phyloP scores from a whole-genome alignment of 2,888 invertebrate species.

The Chironomus tentans region DNA sequence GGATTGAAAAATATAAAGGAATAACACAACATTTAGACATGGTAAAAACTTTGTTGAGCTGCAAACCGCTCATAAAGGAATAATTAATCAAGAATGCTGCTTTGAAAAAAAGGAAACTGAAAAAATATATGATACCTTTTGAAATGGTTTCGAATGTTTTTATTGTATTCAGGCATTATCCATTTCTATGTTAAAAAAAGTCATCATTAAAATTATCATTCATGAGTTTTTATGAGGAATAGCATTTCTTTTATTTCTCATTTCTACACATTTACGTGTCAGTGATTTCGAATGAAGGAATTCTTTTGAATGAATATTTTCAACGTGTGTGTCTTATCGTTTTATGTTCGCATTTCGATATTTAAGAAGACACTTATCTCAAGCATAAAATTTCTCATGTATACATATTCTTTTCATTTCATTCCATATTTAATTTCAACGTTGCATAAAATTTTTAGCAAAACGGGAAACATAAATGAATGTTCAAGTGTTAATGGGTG shows the following conservation, averaged over 20 bases:
- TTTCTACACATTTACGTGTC: background rate
- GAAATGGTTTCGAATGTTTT: too few species aligned
- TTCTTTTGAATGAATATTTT: background rate
- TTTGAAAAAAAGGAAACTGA: too few species aligned
- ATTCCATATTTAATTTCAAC: background rate
- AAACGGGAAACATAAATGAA: too few species aligned
- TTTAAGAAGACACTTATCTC: background rate
- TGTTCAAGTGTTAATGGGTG: too few species aligned
- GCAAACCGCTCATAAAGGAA: too few species aligned
- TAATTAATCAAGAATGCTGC: too few species aligned
- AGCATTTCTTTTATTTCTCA: background rate
- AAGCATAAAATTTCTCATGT: background rate
- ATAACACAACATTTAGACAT: too few species aligned
- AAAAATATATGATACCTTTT: too few species aligned
- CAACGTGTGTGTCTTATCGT: background rate
- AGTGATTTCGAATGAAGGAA: conserved; percentile 5
- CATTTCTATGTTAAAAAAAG: background rate
- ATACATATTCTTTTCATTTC: background rate
- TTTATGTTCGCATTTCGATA: background rate
- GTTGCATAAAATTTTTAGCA: too few species aligned
- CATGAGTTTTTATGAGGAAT: background rate
- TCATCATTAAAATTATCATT: conserved; percentile 15
- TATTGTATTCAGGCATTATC: too few species aligned
- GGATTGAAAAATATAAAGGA: too few species aligned
- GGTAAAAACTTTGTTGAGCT: too few species aligned